A percentile compares a stretch with the other conserved stretches of the same genome.
Conservation (phyloP, 2,888 invertebrate genomes). For the Craniophora ligustri region DNA sequence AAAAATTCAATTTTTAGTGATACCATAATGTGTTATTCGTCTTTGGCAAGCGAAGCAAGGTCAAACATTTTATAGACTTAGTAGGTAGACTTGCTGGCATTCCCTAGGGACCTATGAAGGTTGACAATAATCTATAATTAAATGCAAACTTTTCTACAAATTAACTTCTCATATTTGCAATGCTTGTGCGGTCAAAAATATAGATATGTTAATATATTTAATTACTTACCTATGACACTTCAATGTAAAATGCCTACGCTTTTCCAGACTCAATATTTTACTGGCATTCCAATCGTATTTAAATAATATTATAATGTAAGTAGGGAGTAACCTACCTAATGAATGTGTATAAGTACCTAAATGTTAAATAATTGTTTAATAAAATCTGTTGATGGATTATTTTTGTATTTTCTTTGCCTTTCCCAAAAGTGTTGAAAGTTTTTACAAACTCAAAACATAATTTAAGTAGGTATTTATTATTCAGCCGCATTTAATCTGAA, state of each 20-base stretch:
- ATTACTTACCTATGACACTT: background rate
- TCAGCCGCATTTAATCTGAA: too few relatives aligned
- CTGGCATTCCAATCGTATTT: slow-evolving; percentile 38
- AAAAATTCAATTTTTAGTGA: too few relatives aligned
- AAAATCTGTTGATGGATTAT: slow-evolving; percentile 52
- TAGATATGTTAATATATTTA: background rate
- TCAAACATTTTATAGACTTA: too few relatives aligned
- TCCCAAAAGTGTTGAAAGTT: background rate
- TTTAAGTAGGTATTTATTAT: too few relatives aligned
- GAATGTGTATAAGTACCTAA: slow-evolving; percentile 38
- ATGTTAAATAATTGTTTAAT: slow-evolving; percentile 55
- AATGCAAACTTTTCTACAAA: background rate
- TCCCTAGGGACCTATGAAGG: too few relatives aligned
- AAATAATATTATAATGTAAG: slow-evolving; percentile 21
- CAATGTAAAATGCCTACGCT: background rate
- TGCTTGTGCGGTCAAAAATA: background rate
- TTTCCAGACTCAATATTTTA: background rate
- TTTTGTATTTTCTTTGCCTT: slow-evolving; percentile 8
- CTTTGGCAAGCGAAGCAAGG: too few relatives aligned
- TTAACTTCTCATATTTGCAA: background rate
- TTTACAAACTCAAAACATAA: too few relatives aligned
- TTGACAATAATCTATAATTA: background rate
- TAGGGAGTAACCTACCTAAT: slow-evolving; percentile 20
- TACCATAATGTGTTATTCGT: too few relatives aligned
- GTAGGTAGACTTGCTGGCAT: too few relatives aligned